Evolutionary conservation across 2,888 invertebrate species (phyloP), one percentile per base, ranked within the genome.

Genomic region (Drosophila imparisetae): DNA sequence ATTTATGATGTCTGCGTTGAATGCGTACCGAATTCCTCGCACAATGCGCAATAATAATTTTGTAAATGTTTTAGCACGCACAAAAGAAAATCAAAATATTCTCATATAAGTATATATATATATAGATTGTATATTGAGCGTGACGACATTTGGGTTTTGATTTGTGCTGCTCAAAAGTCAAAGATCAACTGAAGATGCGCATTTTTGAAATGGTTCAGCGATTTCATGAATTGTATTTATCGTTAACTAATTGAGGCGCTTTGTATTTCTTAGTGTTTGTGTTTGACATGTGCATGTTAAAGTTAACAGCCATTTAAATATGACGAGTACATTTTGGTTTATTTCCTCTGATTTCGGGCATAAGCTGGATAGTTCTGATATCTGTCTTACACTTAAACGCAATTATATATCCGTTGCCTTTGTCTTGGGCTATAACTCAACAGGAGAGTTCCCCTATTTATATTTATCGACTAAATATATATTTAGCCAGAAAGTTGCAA

Each of bases 1-100:
- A 93, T 93, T 93, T 93, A 90, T 92, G 90, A 92, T 92, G 91
- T 91, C 91, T 88, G 83, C 81, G 72, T 67, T 78, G 84, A 83
- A 80, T 83, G 87, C 89, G 86, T 85, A 66, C 63, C 87, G 76
- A 86, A 86, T 84, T 63, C 60, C 38, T 66, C 42, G 60, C 78
- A 78, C 89, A 86, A 85, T 81, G 72, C 74, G 73, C 73, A 83
- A 78, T 79, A 71, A 86, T 87, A 89, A 87, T 80, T 87, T 80
- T 75, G 71, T 85, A 89, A 89, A 83, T 87, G 86, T 85, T 85
- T 85, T 75, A 74, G 72, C 81, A 78, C 75, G 76, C 87, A 86
- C 84, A 85, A 82, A 71, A 48, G 70, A 59, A 64, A 42, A 63
- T 65, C 52, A 76, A 61, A 57, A 42, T 55, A 30, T 45, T 30